These are phyloP conservation scores for Syngnathoides biaculeatus DNA, from an alignment of 2,113 vertebrate genomes.

Conservation along the genomic window DNA sequence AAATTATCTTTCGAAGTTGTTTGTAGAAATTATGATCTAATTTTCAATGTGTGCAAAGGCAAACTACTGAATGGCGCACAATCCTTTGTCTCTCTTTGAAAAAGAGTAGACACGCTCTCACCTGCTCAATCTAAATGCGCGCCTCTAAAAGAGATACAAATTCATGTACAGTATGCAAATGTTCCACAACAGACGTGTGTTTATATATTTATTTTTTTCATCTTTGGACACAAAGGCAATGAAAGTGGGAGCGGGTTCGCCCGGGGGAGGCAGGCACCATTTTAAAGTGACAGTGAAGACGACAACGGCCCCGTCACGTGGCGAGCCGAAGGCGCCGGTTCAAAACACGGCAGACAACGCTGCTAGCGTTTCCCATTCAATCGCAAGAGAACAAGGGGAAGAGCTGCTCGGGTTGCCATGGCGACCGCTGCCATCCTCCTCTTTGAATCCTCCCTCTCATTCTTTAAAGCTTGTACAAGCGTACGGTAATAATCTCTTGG, in stretches of 20 bases:
- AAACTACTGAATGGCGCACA: too few relatives aligned
- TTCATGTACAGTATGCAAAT: not conserved
- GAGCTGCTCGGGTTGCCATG: conserved; percentile 43
- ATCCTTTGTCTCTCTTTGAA: too few relatives aligned
- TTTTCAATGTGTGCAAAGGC: too few relatives aligned
- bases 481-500: conserved; percentile 33
- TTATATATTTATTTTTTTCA: too few relatives aligned
- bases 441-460: conserved; percentile 21
- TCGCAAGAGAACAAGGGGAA: conserved; percentile 28
- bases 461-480: conserved; percentile 21
- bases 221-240: conserved; percentile 9
- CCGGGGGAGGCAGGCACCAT: conserved; percentile 6
- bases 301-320: conserved; percentile 10
- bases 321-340: conserved; percentile 4
- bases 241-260: conserved; percentile 14
- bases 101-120: too few relatives aligned
- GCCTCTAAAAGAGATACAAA: not conserved
- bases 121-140: too few relatives aligned
- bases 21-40: too few relatives aligned
- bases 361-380: conserved; percentile 31
- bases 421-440: conserved; percentile 27
- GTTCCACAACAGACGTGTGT: not conserved
- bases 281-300: conserved; percentile 10
- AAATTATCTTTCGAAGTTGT: too few relatives aligned
- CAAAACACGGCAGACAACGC: conserved; percentile 37